These are phyloP conservation scores for Phoebastria nigripes DNA, from an alignment of 2,797 vertebrate species.

Conservation along the genomic window DNA sequence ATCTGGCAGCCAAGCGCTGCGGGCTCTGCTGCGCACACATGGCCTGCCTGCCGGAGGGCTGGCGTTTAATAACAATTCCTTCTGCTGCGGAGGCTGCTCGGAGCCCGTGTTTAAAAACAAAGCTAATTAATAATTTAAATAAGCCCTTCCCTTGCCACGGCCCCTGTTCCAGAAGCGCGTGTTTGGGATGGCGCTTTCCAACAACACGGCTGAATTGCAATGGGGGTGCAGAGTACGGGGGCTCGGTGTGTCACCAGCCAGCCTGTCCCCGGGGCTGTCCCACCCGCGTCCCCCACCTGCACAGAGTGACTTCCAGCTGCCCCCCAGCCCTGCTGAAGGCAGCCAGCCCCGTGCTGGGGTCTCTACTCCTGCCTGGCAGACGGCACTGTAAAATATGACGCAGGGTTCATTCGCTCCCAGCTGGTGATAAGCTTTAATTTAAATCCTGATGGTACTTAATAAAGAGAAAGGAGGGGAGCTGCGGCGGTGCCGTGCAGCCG, in stretches of 20 bases:
- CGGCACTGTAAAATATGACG: rapidly evolving
- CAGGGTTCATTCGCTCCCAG: not conserved
- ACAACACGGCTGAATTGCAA: rapidly evolving
- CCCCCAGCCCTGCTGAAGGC: not conserved
- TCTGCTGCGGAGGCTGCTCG: constrained; percentile 48
- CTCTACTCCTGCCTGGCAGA: not conserved
- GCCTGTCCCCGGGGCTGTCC: not conserved
- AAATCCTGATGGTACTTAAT: not conserved
- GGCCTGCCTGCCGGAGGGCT: constrained; percentile 60
- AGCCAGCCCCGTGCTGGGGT: not conserved
- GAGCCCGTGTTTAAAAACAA: constrained; percentile 63
- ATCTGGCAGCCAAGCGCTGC: constrained; percentile 74
- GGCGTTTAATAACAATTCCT: constrained; percentile 64
- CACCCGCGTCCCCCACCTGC: rapidly evolving
- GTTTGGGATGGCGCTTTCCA: not conserved
- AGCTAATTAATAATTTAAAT: constrained; percentile 19
- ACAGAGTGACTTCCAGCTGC: not conserved
- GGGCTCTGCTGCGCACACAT: constrained; percentile 55
- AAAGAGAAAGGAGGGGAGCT: not conserved
- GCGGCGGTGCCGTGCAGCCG: rapidly evolving
- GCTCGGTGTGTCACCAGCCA: not conserved
- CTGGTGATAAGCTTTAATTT: not conserved
- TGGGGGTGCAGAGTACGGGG: rapidly evolving
- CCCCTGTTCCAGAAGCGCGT: not conserved
- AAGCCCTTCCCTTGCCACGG: not conserved